phyloP scores from a whole-genome alignment of 2,113 vertebrate genomes.

The Melanostigma gelatinosum region DNA sequence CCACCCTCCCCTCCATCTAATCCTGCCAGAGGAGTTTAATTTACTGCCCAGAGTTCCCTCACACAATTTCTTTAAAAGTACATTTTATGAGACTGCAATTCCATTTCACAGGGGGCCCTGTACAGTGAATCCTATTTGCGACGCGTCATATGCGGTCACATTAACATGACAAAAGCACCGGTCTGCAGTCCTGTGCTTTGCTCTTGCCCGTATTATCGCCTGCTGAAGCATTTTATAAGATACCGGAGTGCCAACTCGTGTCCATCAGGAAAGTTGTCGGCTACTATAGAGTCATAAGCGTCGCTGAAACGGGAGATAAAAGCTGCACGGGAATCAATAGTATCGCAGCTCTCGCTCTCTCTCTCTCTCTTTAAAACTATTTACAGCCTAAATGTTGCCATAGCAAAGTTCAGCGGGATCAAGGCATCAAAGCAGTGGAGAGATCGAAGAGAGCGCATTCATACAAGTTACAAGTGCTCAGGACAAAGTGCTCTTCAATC shows the following conservation, averaged over 20 bases:
- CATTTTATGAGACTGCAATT: slow-evolving; percentile 85
- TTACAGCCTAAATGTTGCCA: slow-evolving; percentile 57
- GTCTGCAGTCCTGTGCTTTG: slow-evolving; percentile 71
- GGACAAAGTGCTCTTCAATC: slow-evolving; percentile 31
- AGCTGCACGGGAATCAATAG: slow-evolving; percentile 61
- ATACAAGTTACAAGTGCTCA: slow-evolving; percentile 5
- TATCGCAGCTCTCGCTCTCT: slow-evolving; percentile 16
- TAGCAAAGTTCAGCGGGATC: slow-evolving; percentile 54
- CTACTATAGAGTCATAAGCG: slow-evolving; percentile 45
- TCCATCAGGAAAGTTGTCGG: slow-evolving; percentile 67
- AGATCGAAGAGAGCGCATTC: slow-evolving; percentile 30
- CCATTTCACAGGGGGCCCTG: slow-evolving; percentile 78
- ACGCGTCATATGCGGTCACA: slow-evolving; percentile 78
- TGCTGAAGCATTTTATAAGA: slow-evolving; percentile 73
- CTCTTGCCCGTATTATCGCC: slow-evolving; percentile 75
- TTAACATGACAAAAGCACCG: slow-evolving; percentile 84
- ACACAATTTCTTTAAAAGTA: slow-evolving; percentile 85
- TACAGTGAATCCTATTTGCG: slow-evolving; percentile 85
- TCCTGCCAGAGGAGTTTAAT: slow-evolving; percentile 83
- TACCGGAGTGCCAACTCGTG: slow-evolving; percentile 59
- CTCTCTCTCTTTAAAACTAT: slow-evolving; percentile 25
- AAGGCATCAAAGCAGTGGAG: slow-evolving; percentile 37
- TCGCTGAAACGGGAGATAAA: slow-evolving; percentile 62
- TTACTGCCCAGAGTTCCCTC: slow-evolving; percentile 81
- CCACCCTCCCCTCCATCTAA: slow-evolving; percentile 68